These are phyloP conservation scores for Chrysopilus asiliformis DNA, from an alignment of 2,888 invertebrate species.

Conservation along the genomic window DNA sequence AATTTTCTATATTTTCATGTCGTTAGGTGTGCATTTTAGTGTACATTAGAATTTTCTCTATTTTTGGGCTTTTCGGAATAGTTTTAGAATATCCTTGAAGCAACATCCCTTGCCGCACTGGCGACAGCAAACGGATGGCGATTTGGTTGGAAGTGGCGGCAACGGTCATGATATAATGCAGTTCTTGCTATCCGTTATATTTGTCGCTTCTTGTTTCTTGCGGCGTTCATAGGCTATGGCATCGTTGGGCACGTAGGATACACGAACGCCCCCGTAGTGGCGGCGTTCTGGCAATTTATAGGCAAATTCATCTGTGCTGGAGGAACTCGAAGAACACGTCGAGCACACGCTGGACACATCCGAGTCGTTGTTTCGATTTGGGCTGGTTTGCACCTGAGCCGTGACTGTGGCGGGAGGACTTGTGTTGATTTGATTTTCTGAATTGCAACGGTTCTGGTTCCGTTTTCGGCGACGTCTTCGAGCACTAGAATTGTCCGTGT, in stretches of 20 bases:
- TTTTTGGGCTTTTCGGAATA: slow-evolving; percentile 5
- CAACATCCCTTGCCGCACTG: slow-evolving; percentile 10
- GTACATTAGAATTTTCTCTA: too few relatives aligned
- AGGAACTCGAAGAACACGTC: slow-evolving; percentile 75
- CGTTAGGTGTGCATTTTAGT: too few relatives aligned
- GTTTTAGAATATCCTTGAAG: slow-evolving; percentile 7
- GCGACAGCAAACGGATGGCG: slow-evolving; percentile 7
- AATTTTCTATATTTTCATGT: too few relatives aligned
- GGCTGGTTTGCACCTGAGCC: not conserved
- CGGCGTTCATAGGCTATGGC: slow-evolving; percentile 70
- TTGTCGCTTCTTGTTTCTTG: slow-evolving; percentile 38
- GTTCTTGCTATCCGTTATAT: slow-evolving; percentile 49
- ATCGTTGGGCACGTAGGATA: slow-evolving; percentile 88
- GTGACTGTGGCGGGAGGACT: slow-evolving; percentile 14
- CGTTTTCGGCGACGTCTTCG: slow-evolving; percentile 26
- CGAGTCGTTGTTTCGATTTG: slow-evolving; percentile 37
- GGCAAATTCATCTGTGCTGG: slow-evolving; percentile 79
- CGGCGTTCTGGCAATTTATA: slow-evolving; percentile 72
- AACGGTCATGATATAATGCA: slow-evolving; percentile 76
- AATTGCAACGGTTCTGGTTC: slow-evolving; percentile 17
- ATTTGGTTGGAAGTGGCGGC: slow-evolving; percentile 15
- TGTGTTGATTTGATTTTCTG: slow-evolving; percentile 35
- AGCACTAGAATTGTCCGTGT: slow-evolving; percentile 33
- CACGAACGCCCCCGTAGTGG: slow-evolving; percentile 79
- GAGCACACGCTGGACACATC: slow-evolving; percentile 74